Evolutionary conservation across 2,113 vertebrate genomes (phyloP), one percentile per base, ranked within the genome.

Genomic region (Chauna torquata): DNA sequence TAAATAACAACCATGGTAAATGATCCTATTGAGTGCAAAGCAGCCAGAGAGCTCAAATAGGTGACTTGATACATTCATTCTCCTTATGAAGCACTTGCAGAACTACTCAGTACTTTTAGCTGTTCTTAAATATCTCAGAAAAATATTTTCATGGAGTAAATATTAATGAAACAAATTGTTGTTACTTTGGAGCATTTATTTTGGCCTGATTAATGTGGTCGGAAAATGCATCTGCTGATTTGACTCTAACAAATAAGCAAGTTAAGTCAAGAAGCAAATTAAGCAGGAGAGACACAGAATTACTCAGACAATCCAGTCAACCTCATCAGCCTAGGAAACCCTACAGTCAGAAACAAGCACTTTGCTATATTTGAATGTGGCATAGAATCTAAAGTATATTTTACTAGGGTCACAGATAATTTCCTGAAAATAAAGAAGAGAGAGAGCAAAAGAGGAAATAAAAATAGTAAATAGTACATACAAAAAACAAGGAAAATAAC

Each of bases 231-330:
- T 70, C 34, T 77, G 27, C 8, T 77, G 66, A 77, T 80, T 83
- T 77, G 45, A 77, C 92, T 93, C 58, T 93, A 86, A 70, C 6
- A 80, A 86, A 93, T 61, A 66, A 84, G 55, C 30, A 81, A 84
- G 18, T 78, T 82, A 86, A 88, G 6, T 77, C 68, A 74, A 88
- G 64, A 89, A 80, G 42, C 9, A 80, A 80, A 72, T 57, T 25
- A 85, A 1, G 1, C 0, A 0, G 49, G 44, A 77, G 88, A 80
- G 23, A 34, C 0, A 0, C 57, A 86, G 54, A 49, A 85, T 92
- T 83, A 50, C 32, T 70, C 32, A 66, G 38, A 75, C 12, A 70
- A 2, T 74, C 12, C 13, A 92, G 50, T 66, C 36, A 77, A 17
- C 34, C 40, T 77, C 34, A 57, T 40, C 20, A 61, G 32, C 6